Percentiles rank a stretch among this genome's conserved stretches.
phyloP scores from a whole-genome alignment of 1,140 invertebrate species.

The Paralvinella palmiformis region DNA sequence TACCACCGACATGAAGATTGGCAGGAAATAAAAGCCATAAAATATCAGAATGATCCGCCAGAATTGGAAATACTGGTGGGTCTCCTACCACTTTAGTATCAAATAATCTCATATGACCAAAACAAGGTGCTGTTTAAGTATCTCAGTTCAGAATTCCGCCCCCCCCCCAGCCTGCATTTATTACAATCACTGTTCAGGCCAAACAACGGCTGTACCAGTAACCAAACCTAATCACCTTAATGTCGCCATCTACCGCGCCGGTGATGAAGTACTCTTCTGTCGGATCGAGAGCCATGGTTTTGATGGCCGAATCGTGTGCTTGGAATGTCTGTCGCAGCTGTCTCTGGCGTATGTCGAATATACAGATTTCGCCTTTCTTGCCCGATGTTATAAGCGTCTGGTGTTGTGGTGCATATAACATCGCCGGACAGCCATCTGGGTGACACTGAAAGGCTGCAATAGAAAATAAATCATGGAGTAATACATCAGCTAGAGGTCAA shows the following conservation, averaged over 20 bases:
- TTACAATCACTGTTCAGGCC: too few species aligned
- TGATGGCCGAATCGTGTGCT: constrained; percentile 88
- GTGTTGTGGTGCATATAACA: constrained; percentile 89
- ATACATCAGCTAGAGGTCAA: too few species aligned
- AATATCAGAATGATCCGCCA: too few species aligned
- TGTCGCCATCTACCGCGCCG: constrained; percentile 96
- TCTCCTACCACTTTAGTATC: too few species aligned
- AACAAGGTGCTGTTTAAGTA: too few species aligned
- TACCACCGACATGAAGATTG: too few species aligned
- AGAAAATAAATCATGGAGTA: background rate
- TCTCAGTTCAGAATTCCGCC: too few species aligned
- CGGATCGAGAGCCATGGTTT: constrained; percentile 89
- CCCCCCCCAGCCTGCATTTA: too few species aligned
- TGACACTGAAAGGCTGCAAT: constrained; percentile 80
- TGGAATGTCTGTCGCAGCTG: constrained; percentile 80
- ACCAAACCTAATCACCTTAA: constrained; percentile 81
- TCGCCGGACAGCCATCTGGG: constrained; percentile 76
- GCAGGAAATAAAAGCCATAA: too few species aligned
- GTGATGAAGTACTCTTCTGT: constrained; percentile 95
- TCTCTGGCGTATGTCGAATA: constrained; percentile 87
- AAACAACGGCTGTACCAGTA: too few species aligned
- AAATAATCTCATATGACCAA: too few species aligned
- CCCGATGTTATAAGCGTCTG: constrained; percentile 83
- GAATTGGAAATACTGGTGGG: too few species aligned
- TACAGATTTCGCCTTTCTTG: constrained; percentile 90